Base-by-base conservation (phyloP, 1,140 invertebrate genomes). In the Bombyx mandarina region DNA sequence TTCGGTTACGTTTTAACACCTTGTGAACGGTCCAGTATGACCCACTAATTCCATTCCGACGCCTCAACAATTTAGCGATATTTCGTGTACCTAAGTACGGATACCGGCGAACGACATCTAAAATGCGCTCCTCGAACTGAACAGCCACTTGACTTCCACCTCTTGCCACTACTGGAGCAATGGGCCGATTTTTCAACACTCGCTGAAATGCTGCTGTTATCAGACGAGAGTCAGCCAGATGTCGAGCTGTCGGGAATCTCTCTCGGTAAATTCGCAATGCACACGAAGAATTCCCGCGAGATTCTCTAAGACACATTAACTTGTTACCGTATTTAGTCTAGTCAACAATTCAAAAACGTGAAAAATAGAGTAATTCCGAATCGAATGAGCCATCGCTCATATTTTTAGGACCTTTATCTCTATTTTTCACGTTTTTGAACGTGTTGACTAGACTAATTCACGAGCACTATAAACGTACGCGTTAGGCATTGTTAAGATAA, bases 231-330 rank as follows among this genome's bases (percentile, higher is more conserved):
- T 52, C 51, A 7, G 35, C 26, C 51, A 46, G 46, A 43, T 56
- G 54, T n/a, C 26, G 22, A 8, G 26, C 7, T 35, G 8, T 35
- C 9, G 26, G 46, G 26, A 47, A 56, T 35, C 46, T 48, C 22
- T 42, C 35, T 18, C 43, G 8, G 45, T 56, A 56, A 48, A 56
- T 56, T 42, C 26, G 18, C 10, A 56, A 47, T 42, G 45, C 54
- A 10, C 7, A 12, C 26, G 48, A 26, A 35, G 58, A 48, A 56
- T 60, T 55, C 8, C 58, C 47, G 35, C 44, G 53, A 44, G 47
- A 52, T 60, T 57, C 51, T 43, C 54, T 52, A 53, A 52, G 45
- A 35, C 51, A 58, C 51, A 58, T 58, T 8, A 58, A 18, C 57
- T 53, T 58, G 18, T 53, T 58, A 5, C 57, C 57, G 26, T 56